Evolutionary conservation across 2,113 vertebrate species (phyloP).

Genomic region (Chlamydotis undulata): DNA sequence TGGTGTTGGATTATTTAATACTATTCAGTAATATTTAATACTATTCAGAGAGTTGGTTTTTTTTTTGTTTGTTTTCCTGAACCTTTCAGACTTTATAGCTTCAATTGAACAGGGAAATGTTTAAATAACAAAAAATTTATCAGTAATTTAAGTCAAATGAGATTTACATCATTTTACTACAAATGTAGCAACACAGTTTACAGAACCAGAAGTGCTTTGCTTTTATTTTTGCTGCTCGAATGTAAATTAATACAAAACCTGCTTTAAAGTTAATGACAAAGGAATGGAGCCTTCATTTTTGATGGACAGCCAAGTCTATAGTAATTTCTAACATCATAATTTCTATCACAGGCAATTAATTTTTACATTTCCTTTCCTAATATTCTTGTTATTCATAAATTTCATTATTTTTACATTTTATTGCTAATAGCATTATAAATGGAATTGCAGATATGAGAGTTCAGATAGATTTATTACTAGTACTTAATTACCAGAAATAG

Average conservation of each 20-base stretch:
- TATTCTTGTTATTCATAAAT: neutral
- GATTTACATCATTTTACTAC: neutral
- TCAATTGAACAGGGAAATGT: neutral
- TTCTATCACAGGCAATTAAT: neutral
- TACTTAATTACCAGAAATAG: neutral
- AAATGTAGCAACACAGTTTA: neutral
- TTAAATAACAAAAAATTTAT: neutral
- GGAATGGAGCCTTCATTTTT: neutral
- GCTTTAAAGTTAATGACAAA: neutral
- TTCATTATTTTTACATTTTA: neutral
- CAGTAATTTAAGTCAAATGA: neutral
- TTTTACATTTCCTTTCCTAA: neutral
- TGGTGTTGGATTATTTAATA: neutral
- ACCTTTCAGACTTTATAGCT: neutral
- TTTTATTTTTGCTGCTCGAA: neutral
- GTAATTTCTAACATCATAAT: neutral
- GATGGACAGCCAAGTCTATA: neutral
- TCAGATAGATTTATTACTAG: neutral
- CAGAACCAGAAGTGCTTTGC: neutral
- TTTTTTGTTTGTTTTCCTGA: neutral
- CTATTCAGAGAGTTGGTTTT: neutral
- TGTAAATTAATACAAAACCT: neutral
- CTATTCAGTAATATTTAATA: neutral
- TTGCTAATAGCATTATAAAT: neutral
- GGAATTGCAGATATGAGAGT: neutral